phyloP scores from a whole-genome alignment of 1,140 invertebrate species.

The Euura saliciscinereae region DNA sequence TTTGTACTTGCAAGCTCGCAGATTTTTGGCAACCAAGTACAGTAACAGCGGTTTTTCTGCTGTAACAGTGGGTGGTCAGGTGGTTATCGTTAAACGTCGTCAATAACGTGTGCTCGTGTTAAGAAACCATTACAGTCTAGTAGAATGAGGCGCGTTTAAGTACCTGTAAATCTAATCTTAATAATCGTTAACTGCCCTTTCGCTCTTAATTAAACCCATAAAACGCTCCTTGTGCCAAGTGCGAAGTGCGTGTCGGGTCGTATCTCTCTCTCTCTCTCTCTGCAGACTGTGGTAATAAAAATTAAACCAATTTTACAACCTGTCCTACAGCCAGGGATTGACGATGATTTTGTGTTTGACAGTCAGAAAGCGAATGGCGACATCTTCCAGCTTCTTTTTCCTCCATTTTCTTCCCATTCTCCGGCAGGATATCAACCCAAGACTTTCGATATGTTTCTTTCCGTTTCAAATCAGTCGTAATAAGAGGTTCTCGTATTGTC shows the following conservation, averaged over 20 bases:
- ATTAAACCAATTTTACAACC: slow-evolving; percentile 1
- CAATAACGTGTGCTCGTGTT: background rate
- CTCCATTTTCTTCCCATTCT: too few relatives aligned
- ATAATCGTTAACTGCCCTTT: slow-evolving; percentile 5
- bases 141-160: background rate
- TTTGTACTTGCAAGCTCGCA: too few relatives aligned
- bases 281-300: background rate
- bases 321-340: background rate
- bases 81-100: background rate
- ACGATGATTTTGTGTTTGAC: too few relatives aligned
- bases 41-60: too few relatives aligned
- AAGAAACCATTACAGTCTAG: background rate
- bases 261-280: background rate
- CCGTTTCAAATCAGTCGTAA: too few relatives aligned
- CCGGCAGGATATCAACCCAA: too few relatives aligned
- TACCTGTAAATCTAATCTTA: slow-evolving; percentile 7
- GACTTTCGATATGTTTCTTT: too few relatives aligned
- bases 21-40: too few relatives aligned
- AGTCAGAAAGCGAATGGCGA: too few relatives aligned
- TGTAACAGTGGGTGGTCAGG: too few relatives aligned
- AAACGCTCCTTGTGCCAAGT: background rate
- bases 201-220: background rate
- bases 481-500: too few relatives aligned
- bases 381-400: too few relatives aligned
- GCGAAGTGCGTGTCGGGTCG: background rate